phyloP scores from a whole-genome alignment of 2,113 vertebrate genomes.

The Fregata magnificens region DNA sequence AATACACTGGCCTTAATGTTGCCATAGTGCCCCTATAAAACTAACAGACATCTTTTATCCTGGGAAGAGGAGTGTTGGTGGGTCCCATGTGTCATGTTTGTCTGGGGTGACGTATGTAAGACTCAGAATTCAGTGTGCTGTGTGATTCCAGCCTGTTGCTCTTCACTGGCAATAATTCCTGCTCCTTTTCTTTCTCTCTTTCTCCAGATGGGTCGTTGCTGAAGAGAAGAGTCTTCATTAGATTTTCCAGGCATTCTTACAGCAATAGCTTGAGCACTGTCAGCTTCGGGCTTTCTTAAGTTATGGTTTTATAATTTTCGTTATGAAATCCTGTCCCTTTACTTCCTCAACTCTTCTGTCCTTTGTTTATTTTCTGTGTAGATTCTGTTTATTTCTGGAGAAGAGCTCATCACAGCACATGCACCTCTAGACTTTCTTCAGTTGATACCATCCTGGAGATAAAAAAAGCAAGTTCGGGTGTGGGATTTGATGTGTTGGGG shows the following conservation, averaged over 20 bases:
- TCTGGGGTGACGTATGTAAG: too few relatives aligned
- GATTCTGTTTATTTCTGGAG: neutral
- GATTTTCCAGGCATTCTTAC: neutral
- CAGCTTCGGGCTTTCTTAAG: slow-evolving; percentile 25
- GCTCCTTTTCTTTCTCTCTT: neutral
- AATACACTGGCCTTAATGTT: too few relatives aligned
- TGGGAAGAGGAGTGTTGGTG: neutral
- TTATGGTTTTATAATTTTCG: neutral
- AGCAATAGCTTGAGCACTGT: neutral
- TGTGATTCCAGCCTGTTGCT: neutral
- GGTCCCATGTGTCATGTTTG: accelerated
- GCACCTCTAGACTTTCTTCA: neutral
- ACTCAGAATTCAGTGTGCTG: neutral
- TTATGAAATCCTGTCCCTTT: neutral
- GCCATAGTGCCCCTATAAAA: neutral
- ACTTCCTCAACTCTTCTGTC: neutral
- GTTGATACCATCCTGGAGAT: neutral
- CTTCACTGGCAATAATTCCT: neutral
- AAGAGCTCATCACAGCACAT: neutral
- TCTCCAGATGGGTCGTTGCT: neutral
- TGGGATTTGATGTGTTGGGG: neutral
- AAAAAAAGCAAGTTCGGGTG: neutral
- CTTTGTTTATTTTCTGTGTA: neutral
- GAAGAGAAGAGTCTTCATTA: neutral
- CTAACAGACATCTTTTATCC: accelerated